Evolutionary conservation across 2,888 invertebrate genomes (phyloP).

Genomic region (Netelia fuscicornis): DNA sequence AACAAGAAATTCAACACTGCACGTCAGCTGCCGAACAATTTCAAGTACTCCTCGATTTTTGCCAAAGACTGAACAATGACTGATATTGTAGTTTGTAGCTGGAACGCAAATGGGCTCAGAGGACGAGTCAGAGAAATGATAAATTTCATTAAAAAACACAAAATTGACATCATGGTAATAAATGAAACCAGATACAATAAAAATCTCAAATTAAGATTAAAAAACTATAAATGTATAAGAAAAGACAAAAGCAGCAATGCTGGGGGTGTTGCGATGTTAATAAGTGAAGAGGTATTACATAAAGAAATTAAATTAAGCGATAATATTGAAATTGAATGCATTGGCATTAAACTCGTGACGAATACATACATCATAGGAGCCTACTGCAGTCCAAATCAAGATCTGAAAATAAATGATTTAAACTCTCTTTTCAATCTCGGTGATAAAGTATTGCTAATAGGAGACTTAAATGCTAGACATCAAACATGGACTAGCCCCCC

Average conservation of each 20-base stretch:
- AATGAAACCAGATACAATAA: background rate
- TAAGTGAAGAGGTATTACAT: background rate
- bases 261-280: background rate
- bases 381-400: background rate
- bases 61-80: slow-evolving; percentile 5
- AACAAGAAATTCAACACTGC: background rate
- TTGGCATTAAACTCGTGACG: background rate
- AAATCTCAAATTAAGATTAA: background rate
- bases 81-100: background rate
- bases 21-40: background rate
- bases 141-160: background rate
- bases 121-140: background rate
- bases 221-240: background rate
- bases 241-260: background rate
- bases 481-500: background rate
- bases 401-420: background rate
- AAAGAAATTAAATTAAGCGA: background rate
- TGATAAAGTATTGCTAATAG: background rate
- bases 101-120: background rate
- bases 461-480: background rate
- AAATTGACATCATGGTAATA: background rate
- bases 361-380: background rate
- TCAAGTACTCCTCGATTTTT: background rate
- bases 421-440: background rate
- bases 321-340: background rate